Evolutionary conservation across 2,113 vertebrate species (phyloP).

Genomic region (Panthera leo): DNA sequence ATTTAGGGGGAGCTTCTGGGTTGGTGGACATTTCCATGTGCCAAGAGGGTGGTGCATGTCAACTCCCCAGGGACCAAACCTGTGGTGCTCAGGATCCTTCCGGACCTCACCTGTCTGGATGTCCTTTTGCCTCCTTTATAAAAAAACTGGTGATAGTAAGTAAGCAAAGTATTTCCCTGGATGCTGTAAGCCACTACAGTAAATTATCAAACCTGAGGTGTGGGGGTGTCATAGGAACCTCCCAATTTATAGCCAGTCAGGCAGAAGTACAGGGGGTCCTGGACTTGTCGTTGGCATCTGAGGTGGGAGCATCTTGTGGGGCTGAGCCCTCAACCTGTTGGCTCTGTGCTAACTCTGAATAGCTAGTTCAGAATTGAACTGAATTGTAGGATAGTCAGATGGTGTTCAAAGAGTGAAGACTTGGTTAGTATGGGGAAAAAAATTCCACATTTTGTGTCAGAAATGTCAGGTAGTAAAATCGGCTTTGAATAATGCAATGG

Average conservation of each 20-base stretch:
- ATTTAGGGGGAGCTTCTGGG: background rate
- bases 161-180: background rate
- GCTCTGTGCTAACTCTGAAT: background rate
- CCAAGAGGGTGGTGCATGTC: too few relatives aligned
- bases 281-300: background rate
- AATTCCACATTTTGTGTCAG: background rate
- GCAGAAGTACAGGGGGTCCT: background rate
- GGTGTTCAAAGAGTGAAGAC: background rate
- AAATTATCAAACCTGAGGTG: background rate
- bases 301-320: background rate
- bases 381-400: background rate
- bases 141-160: background rate
- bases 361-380: background rate
- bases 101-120: background rate
- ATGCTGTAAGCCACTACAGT: background rate
- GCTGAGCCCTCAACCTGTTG: background rate
- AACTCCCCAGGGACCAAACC: background rate
- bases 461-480: background rate
- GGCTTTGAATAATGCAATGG: background rate
- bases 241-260: background rate
- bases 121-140: background rate
- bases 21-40: background rate
- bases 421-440: fast-evolving
- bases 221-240: fast-evolving
- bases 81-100: background rate